Evolutionary conservation across 2,888 invertebrate genomes (phyloP).

Genomic region (Drosophila mimica): DNA sequence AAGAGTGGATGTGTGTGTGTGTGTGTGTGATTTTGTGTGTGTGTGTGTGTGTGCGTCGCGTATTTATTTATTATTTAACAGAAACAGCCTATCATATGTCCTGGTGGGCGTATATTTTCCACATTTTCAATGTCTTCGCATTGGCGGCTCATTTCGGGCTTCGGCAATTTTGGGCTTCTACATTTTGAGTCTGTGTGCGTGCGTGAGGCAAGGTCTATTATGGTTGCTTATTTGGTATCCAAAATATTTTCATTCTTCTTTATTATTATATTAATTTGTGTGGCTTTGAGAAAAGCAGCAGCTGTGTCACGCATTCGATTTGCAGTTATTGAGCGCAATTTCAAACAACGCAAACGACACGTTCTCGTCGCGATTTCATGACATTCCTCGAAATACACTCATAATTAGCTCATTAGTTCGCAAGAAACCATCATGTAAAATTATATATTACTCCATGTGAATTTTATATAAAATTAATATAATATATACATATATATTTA

Average conservation of each 20-base stretch:
- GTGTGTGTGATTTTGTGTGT: conserved; percentile 9
- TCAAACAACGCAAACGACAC: conserved; percentile 41
- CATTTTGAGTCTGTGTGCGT: conserved; percentile 13
- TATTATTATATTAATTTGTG: conserved; percentile 37
- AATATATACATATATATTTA: not conserved
- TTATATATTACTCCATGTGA: not conserved
- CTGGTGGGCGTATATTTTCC: conserved; percentile 56
- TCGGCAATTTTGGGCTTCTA: conserved; percentile 34
- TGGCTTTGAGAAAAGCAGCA: conserved; percentile 42
- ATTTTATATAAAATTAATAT: too few relatives aligned
- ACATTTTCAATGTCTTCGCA: conserved; percentile 68
- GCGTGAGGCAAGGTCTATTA: conserved; percentile 19
- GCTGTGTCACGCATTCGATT: conserved; percentile 61
- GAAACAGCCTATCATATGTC: conserved; percentile 69
- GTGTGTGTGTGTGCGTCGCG: conserved; percentile 36
- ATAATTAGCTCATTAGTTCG: not conserved
- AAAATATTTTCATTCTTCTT: conserved; percentile 19
- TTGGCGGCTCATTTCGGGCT: conserved; percentile 51
- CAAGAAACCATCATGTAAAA: not conserved
- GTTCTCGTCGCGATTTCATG: not conserved
- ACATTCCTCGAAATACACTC: not conserved
- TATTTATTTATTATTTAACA: conserved; percentile 71
- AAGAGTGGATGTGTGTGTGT: not conserved
- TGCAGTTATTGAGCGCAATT: conserved; percentile 31
- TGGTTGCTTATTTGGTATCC: conserved; percentile 15